phyloP scores from a whole-genome alignment of 2,888 invertebrate species.

The Tipula lateralis region DNA sequence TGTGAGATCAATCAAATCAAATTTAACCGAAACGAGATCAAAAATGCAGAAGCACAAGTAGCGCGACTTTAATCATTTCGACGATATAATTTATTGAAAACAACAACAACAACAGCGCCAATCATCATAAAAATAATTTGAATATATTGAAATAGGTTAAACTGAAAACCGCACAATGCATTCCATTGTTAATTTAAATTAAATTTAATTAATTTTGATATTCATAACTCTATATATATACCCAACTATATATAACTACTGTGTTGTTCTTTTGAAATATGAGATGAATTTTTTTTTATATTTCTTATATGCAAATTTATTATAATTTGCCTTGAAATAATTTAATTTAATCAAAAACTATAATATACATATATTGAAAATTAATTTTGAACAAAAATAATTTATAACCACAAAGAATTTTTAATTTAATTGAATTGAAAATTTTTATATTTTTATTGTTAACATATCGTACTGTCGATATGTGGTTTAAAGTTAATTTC shows the following conservation, averaged over 20 bases:
- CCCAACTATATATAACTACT: background rate
- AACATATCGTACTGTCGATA: background rate
- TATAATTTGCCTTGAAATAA: background rate
- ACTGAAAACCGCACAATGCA: background rate
- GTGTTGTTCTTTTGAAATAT: background rate
- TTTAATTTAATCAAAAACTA: background rate
- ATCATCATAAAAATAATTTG: background rate
- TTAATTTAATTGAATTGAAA: background rate
- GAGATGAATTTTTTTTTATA: background rate
- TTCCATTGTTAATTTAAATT: background rate
- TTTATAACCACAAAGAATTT: background rate
- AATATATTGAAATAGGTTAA: background rate
- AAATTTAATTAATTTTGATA: background rate
- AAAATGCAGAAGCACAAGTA: background rate
- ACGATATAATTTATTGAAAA: background rate
- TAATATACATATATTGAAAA: background rate
- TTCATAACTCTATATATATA: background rate
- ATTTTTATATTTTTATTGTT: background rate
- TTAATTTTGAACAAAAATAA: background rate
- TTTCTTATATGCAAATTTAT: background rate
- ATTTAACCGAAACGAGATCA: background rate
- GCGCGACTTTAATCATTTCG: background rate
- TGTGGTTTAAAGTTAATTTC: background rate
- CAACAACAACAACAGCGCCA: background rate
- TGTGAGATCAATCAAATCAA: background rate